phyloP scores from a whole-genome alignment of 2,797 vertebrate genomes.

The Rhinogobio ventralis region DNA sequence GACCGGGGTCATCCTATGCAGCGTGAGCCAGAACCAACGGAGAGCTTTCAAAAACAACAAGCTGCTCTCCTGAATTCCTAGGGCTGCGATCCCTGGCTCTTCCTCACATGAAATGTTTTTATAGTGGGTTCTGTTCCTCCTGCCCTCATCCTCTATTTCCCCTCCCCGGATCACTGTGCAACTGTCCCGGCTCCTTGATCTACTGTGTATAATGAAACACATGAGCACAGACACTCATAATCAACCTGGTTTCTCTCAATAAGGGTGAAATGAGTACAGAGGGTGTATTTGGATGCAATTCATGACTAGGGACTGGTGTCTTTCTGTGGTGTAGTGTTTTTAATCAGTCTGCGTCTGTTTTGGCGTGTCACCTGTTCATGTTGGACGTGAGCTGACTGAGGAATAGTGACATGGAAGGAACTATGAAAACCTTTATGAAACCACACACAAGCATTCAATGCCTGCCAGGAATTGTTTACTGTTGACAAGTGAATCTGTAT shows the following conservation, averaged over 20 bases:
- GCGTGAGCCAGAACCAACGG: conserved; percentile 20
- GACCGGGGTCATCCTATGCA: conserved; percentile 31
- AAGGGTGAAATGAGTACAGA: conserved; percentile 25
- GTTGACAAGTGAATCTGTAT: conserved; percentile 38
- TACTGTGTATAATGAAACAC: conserved; percentile 22
- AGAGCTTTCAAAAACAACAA: conserved; percentile 48
- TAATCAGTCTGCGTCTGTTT: background rate
- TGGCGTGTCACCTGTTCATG: background rate
- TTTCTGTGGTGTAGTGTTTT: background rate
- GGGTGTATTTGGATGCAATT: conserved; percentile 8
- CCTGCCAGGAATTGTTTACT: conserved; percentile 57
- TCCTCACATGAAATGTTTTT: conserved; percentile 34
- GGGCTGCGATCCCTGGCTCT: conserved; percentile 14
- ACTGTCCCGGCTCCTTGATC: conserved; percentile 39
- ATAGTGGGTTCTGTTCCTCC: conserved; percentile 11
- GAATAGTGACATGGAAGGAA: conserved; percentile 37
- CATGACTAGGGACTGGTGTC: background rate
- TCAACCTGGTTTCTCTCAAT: conserved; percentile 25
- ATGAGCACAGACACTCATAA: background rate
- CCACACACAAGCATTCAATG: conserved; percentile 21
- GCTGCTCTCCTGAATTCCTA: conserved; percentile 29
- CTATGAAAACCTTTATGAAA: conserved; percentile 55
- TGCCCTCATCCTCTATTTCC: conserved; percentile 19
- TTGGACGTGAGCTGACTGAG: conserved; percentile 8
- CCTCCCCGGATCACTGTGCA: background rate